phyloP scores from a whole-genome alignment of 2,888 invertebrate species.

The Cantharis rufa region DNA sequence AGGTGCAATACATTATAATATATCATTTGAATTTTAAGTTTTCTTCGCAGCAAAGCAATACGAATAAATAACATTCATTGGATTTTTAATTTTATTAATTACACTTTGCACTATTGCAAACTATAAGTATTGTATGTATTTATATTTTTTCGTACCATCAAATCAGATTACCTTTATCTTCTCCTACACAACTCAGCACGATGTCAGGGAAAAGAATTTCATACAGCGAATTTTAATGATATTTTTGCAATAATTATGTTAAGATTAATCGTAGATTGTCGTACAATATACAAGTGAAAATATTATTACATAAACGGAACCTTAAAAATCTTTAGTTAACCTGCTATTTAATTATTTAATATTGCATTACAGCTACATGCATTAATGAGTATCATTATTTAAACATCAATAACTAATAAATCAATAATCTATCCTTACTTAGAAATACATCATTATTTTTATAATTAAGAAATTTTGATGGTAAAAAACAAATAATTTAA shows the following conservation, averaged over 20 bases:
- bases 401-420: background rate
- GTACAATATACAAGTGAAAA: constrained; percentile 9
- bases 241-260: constrained; percentile 19
- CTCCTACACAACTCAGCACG: constrained; percentile 31
- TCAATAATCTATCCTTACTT: background rate
- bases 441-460: background rate
- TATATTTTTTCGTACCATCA: constrained; percentile 14
- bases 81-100: background rate
- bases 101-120: background rate
- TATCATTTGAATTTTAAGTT: too few species aligned
- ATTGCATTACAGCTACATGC: background rate
- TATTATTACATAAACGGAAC: constrained; percentile 6
- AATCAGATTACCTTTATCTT: constrained; percentile 27
- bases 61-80: background rate
- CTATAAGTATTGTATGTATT: background rate
- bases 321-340: background rate
- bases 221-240: constrained; percentile 26
- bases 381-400: constrained; percentile 5
- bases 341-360: constrained; percentile 3
- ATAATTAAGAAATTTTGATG: background rate
- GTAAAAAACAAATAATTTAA: background rate
- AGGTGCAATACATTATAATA: too few species aligned
- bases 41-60: background rate
- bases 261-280: constrained; percentile 21
- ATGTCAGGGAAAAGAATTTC: constrained; percentile 23